Evolutionary conservation across 2,888 invertebrate species (phyloP).

Genomic region (Drosophila emarginata): DNA sequence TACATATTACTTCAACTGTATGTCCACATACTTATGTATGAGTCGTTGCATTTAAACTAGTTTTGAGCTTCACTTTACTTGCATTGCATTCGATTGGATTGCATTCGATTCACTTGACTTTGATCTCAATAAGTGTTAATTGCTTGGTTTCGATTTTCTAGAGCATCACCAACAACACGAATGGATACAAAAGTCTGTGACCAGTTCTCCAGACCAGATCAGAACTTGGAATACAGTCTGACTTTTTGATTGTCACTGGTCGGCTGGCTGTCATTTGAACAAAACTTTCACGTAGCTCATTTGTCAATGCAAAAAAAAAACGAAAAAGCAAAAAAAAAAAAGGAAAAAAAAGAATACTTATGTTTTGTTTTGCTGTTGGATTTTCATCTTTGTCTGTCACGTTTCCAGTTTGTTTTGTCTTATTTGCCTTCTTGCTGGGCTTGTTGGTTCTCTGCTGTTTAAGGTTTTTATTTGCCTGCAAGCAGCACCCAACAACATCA

Average conservation of each 20-base stretch:
- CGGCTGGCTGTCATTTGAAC: slow-evolving; percentile 38
- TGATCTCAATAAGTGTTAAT: slow-evolving; percentile 73
- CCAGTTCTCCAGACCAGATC: neutral
- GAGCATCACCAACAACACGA: neutral
- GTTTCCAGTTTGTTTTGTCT: slow-evolving; percentile 68
- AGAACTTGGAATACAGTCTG: slow-evolving; percentile 2
- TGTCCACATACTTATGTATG: slow-evolving; percentile 44
- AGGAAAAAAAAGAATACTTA: slow-evolving; percentile 49
- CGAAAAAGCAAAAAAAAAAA: slow-evolving; percentile 53
- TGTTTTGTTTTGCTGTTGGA: slow-evolving; percentile 29
- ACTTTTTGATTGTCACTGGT: slow-evolving; percentile 9
- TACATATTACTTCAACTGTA: slow-evolving; percentile 13
- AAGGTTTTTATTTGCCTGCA: slow-evolving; percentile 23
- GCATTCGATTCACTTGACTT: slow-evolving; percentile 63
- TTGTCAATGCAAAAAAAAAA: slow-evolving; percentile 65
- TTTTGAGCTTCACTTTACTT: slow-evolving; percentile 31
- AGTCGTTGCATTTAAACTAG: slow-evolving; percentile 46
- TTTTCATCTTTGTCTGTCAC: slow-evolving; percentile 57
- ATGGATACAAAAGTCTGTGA: neutral
- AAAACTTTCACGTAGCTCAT: slow-evolving; percentile 75
- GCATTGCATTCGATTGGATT: slow-evolving; percentile 30
- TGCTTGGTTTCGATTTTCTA: slow-evolving; percentile 63
- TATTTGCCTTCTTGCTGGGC: slow-evolving; percentile 55
- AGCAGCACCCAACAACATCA: slow-evolving; percentile 20
- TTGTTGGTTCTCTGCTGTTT: slow-evolving; percentile 13